Evolutionary conservation across 2,888 invertebrate genomes (phyloP).

Genomic region (Lydus trimaculatus): DNA sequence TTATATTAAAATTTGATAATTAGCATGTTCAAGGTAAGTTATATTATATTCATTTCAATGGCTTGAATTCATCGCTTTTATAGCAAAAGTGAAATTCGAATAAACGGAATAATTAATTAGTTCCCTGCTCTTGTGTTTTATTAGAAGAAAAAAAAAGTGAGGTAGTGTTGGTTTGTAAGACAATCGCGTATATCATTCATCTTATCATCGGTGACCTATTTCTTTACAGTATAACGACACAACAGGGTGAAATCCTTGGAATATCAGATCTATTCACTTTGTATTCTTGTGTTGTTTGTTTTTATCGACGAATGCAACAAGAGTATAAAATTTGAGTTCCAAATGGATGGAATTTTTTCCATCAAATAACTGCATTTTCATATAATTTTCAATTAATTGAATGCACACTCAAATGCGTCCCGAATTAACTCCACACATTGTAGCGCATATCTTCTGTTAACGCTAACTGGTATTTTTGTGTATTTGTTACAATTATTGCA

Average conservation of each 20-base stretch:
- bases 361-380: conserved; percentile 4
- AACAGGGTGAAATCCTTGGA: too few relatives aligned
- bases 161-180: background rate
- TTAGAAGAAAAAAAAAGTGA: too few relatives aligned
- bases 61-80: background rate
- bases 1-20: conserved; percentile 28
- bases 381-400: conserved; percentile 4
- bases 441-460: background rate
- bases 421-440: background rate
- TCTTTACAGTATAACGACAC: too few relatives aligned
- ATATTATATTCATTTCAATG: background rate
- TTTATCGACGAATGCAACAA: background rate
- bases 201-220: background rate
- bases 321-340: background rate
- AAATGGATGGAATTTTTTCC: background rate
- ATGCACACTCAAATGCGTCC: conserved; percentile 14
- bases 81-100: background rate
- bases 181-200: background rate
- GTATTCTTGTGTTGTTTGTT: background rate
- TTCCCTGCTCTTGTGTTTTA: too few relatives aligned
- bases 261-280: background rate
- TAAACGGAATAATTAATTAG: background rate
- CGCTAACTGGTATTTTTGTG: background rate
- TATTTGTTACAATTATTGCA: background rate
- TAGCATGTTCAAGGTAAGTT: conserved; percentile 4